Base-by-base conservation (phyloP, 2,113 vertebrate species). In the Mormyrus lacerda region DNA sequence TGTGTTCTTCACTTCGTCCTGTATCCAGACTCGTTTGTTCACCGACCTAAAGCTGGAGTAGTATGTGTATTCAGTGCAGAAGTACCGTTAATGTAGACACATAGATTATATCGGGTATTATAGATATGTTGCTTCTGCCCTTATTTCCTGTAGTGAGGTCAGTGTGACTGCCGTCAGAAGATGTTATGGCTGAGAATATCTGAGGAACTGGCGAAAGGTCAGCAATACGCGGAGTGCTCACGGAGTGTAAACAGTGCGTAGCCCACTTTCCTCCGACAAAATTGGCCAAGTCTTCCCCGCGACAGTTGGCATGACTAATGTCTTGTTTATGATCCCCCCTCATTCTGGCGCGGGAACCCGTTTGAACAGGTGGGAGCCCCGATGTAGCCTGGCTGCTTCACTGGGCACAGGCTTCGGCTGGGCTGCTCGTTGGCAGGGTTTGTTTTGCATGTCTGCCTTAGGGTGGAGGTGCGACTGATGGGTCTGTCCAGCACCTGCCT, bases 321-420 rank as follows among this genome's bases (percentile, higher is more conserved):
- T 84, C 73, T 45, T n/a, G 47, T 51, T 84, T 84, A 89, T 44
- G 35, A 19, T 9, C 24, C 0, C 21, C 24, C 58, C 73, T 11
- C 35, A 19, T 44, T 19, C 82, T 84, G 50, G 73, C 76, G 17
- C 45, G 15, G 35, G 19, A 42, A 35, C 35, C 50, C 51, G 24
- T 85, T 19, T 44, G 76, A 51, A 85, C 88, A 84, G 51, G 79
- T 85, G 79, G 88, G 35, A 84, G 42, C 21, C 48, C 88, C 88
- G 50, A n/a, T 35, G 24, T 27, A 27, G 85, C 85, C 50, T 35
- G 27, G n/a, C 48, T 21, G 13, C n/a, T 17, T 87, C 8, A 24
- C 50, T 27, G 15, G 48, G 47, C 50, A 11, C 44, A 24, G 82
- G 21, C 42, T 87, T n/a, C n/a, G 50, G 4, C 48, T 87, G 31